A percentile compares a stretch with the other conserved stretches of the same genome.
These are phyloP conservation scores for Tetragonula clypearis DNA, from an alignment of 1,140 invertebrate species.

Conservation along the genomic window DNA sequence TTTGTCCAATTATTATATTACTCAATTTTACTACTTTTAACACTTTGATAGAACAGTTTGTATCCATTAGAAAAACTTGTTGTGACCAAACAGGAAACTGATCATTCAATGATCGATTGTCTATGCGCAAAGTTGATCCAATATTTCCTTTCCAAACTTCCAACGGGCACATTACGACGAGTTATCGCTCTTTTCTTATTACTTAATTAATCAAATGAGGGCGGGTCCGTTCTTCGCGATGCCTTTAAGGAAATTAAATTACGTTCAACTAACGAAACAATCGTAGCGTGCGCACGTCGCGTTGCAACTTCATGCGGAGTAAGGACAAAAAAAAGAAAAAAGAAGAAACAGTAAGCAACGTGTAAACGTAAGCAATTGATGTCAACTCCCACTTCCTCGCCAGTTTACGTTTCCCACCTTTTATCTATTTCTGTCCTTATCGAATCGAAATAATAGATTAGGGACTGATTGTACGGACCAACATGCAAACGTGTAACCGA, in stretches of 20 bases:
- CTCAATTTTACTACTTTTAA: no score
- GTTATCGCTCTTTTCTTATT: background rate
- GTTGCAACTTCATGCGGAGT: background rate
- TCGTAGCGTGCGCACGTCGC: background rate
- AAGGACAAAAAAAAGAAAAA: background rate
- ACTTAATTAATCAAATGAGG: background rate
- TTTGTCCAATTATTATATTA: no score
- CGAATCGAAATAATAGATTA: background rate
- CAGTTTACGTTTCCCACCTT: background rate
- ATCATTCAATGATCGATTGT: slow-evolving; percentile 1
- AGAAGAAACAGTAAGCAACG: background rate
- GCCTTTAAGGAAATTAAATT: background rate
- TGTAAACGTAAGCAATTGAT: background rate
- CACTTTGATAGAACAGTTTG: background rate
- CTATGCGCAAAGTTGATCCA: background rate
- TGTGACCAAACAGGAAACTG: background rate
- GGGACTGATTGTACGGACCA: background rate
- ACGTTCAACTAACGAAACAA: background rate
- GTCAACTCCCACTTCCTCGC: background rate
- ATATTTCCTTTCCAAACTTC: background rate
- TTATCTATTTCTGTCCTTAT: background rate
- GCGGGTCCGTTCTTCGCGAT: background rate
- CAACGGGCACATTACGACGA: no score
- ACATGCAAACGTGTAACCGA: background rate
- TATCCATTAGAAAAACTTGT: no score